Evolutionary conservation across 2,888 invertebrate species (phyloP).

Genomic region (Ischnura elegans): DNA sequence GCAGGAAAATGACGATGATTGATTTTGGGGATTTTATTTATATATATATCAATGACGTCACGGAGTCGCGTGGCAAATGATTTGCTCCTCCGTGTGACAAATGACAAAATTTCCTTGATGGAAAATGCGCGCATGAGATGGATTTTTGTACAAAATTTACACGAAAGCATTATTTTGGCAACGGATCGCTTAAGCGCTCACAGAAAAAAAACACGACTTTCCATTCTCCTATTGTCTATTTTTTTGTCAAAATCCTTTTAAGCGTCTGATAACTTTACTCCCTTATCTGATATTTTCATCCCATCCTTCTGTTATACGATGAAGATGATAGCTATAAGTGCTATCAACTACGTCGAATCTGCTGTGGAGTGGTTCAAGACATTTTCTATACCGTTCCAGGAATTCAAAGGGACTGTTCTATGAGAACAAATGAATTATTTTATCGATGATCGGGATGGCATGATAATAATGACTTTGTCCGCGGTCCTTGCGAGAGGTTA

Average conservation of each 20-base stretch:
- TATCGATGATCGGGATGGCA: not conserved
- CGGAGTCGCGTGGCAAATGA: not conserved
- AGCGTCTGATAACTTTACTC: not conserved
- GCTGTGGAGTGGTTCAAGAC: not conserved
- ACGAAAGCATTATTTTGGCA: not conserved
- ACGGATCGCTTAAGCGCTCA: not conserved
- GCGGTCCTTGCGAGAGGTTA: not conserved
- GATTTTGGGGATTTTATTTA: not conserved
- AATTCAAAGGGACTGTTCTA: not conserved
- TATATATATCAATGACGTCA: not conserved
- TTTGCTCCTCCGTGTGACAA: not conserved
- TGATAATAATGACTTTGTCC: not conserved
- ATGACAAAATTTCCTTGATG: not conserved
- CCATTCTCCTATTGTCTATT: not conserved
- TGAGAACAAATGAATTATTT: not conserved
- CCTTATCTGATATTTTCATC: not conserved
- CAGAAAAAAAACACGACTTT: not conserved
- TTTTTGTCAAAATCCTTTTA: not conserved
- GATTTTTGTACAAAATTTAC: slow-evolving; percentile 17
- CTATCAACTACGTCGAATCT: not conserved
- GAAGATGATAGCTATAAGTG: not conserved
- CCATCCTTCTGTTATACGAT: not conserved
- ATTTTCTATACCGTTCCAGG: not conserved
- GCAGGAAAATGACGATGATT: not conserved
- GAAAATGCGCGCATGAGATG: not conserved